phyloP scores from a whole-genome alignment of 2,113 vertebrate species.

The Orthonyx spaldingii region DNA sequence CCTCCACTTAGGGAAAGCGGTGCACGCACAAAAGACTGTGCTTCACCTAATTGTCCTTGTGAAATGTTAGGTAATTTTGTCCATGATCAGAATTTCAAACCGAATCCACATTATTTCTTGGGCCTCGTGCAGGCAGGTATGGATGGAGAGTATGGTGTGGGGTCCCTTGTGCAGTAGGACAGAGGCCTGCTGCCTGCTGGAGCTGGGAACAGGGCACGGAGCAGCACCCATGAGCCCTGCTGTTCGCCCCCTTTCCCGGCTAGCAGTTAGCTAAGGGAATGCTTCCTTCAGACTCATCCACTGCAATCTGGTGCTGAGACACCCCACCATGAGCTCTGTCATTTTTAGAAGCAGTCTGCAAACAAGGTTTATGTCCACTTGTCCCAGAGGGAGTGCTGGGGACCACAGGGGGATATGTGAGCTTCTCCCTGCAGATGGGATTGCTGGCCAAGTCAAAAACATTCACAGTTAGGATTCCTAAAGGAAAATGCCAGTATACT shows the following conservation, averaged over 20 bases:
- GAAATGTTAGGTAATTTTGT: slow-evolving; percentile 35
- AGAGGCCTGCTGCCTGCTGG: neutral
- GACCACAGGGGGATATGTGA: neutral
- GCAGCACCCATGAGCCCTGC: neutral
- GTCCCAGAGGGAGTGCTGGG: neutral
- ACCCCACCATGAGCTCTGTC: neutral
- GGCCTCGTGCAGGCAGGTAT: neutral
- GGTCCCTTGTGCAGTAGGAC: neutral
- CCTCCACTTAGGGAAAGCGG: slow-evolving; percentile 65
- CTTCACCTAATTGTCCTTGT: neutral
- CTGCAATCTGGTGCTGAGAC: neutral
- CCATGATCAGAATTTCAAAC: slow-evolving; percentile 22
- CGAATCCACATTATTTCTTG: neutral
- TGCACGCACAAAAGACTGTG: neutral
- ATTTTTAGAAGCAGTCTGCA: neutral
- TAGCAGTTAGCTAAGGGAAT: neutral
- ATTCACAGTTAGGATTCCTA: neutral
- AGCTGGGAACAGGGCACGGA: neutral
- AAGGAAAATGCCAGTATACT: neutral
- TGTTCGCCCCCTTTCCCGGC: neutral
- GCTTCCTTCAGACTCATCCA: neutral
- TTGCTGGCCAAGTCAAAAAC: neutral
- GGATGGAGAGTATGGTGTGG: neutral
- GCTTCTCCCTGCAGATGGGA: neutral
- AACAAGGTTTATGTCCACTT: neutral